Base-by-base conservation (phyloP, 2,113 vertebrate genomes). In the Syrmaticus mikado region DNA sequence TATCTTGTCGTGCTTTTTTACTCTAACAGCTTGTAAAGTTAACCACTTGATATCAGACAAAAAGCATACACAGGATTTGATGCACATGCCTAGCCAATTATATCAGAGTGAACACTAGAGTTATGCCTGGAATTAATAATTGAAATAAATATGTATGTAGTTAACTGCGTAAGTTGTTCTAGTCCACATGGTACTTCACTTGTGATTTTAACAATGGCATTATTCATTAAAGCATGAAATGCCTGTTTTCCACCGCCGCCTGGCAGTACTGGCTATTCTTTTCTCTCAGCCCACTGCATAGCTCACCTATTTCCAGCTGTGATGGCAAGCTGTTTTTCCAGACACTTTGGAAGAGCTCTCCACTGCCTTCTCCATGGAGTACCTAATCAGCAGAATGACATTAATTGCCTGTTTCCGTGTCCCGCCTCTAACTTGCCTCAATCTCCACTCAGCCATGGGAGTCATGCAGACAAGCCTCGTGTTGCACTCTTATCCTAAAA, bases 1-100 rank as follows among this genome's bases (percentile, higher is more conserved):
- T 76, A 76, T 53, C 58, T 92, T 94, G 84, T 84, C 81, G 53
- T 48, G 28, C 61, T 67, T 90, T 88, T 52, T 88, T 92, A 48
- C 34, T 92, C 6, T 48, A 75, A 18, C 43, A 62, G 53, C 68
- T 86, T 79, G 11, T 82, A 57, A 84, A 90, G 62, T 84, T 92
- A 87, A 45, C 13, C 8, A 32, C 41, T 67, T 75, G 66, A 57
- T 43, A 24, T 86, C 46, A 72, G 73, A 60, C 74, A 12, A 53
- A 86, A 93, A 20, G 18, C 15, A 0, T 36, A 10, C 62, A 79
- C 21, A 58, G 46, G 40, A 82, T 87, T 82, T 77, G 67, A 21
- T 76, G 62, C 0, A 2, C 32, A 11, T 57, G 52, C 32, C 30
- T 87, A 40, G 10, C 32, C 68, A 72, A 1, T 84, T 81, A 71